Conservation (phyloP, 2,797 vertebrate species). For the Otolemur crassicaudatus region DNA sequence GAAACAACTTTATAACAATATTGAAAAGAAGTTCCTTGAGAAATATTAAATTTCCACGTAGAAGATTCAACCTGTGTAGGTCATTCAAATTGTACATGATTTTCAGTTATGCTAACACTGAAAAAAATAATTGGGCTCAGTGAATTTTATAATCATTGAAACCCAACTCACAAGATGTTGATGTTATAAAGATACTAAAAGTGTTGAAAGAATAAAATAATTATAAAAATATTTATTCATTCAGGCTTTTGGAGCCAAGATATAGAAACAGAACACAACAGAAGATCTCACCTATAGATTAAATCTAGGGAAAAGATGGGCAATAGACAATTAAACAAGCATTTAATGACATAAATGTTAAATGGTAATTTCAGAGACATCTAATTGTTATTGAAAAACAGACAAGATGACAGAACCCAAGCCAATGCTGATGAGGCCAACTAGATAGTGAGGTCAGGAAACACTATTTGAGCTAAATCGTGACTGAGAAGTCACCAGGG, state of each 20-base stretch:
- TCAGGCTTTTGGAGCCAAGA: neutral
- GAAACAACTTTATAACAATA: neutral
- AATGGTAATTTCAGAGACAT: neutral
- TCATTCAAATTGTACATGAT: neutral
- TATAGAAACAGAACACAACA: neutral
- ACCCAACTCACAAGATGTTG: neutral
- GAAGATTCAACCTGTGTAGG: neutral
- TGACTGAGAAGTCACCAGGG: neutral
- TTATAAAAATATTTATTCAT: slow-evolving; percentile 1
- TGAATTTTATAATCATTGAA: neutral
- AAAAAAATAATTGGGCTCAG: neutral
- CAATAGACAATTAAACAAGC: neutral
- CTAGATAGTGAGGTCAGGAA: neutral
- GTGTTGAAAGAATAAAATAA: neutral
- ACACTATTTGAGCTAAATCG: neutral
- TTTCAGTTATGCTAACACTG: neutral
- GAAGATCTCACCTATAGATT: neutral
- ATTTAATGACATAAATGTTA: neutral
- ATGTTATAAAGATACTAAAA: neutral
- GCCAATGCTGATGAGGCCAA: neutral
- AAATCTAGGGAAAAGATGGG: neutral
- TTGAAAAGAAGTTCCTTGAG: neutral
- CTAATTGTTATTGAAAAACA: neutral
- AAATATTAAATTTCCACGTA: neutral
- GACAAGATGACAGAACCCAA: neutral